Evolutionary conservation across 2,888 invertebrate genomes (phyloP), one percentile per base, ranked within the genome.

Genomic region (Chrysodeixis includens): DNA sequence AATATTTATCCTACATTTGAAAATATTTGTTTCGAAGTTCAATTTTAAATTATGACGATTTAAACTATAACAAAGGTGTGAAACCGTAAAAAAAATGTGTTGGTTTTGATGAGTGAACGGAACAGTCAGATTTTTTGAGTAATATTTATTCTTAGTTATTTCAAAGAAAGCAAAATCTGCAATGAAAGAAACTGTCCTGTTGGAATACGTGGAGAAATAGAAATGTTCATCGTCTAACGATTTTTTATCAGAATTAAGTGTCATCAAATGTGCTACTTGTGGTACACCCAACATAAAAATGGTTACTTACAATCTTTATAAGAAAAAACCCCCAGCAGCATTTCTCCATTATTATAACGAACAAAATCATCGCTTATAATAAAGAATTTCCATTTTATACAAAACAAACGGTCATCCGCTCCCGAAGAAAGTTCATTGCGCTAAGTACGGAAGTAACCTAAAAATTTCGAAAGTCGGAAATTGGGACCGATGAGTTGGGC

Each of bases 391-490:
- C 46, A 18, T 49, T 62, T 46, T 53, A 49, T 74, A 59, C 53
- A 57, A 56, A 49, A 26, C 26, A 66, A 78, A 74, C 54, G 49
- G 22, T 53, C 22, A 74, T 60, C 52, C 53, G 26, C 30, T 58
- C 60, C 56, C 54, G 52, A 56, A 62, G 32, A 35, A 64, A 66
- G 53, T 70, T 70, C 70, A 58, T 78, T 78, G 61, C 58, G 60
- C 62, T 60, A 55, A 58, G 44, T 58, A 16, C 35, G 58, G 70
- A 78, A 69, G 30, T 20, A 12, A 51, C 74, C 70, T 66, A 66
- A 14, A 74, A 60, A 46, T 54, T 74, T 73, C 53, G 18, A 54
- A 69, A 62, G 56, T 56, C 66, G 62, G 75, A 74, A 78, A 74
- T 78, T 74, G 62, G 62, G 60, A n/a, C 56, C 64, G 44, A 62